Evolutionary conservation across 2,888 invertebrate species (phyloP).

Genomic region (Agonopterix arenella): DNA sequence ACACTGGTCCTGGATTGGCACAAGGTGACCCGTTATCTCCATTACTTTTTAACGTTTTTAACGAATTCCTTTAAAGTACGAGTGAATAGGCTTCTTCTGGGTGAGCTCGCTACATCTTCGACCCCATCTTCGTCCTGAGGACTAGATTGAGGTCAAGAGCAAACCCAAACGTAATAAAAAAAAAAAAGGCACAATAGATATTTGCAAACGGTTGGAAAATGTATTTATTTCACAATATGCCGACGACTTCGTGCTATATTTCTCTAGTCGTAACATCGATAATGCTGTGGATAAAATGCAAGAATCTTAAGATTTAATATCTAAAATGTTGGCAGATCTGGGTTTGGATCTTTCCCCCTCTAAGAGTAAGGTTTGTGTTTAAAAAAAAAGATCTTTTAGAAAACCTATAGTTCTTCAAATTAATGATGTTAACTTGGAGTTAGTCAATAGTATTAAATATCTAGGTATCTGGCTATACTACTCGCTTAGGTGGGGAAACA

Average conservation of each 20-base stretch:
- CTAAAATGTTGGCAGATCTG: conserved; percentile 6
- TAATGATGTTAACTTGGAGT: not conserved
- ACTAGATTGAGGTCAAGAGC: too few relatives aligned
- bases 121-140: too few relatives aligned
- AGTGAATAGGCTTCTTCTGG: too few relatives aligned
- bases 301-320: not conserved
- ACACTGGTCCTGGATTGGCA: too few relatives aligned
- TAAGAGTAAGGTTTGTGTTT: too few relatives aligned
- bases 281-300: not conserved
- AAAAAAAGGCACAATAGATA: conserved; percentile 5
- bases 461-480: conserved; percentile 23
- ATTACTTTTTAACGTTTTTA: too few relatives aligned
- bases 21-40: too few relatives aligned
- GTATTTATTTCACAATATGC: conserved; percentile 8
- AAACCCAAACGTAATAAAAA: too few relatives aligned
- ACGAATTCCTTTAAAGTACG: too few relatives aligned
- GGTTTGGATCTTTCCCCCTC: conserved; percentile 13
- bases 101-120: too few relatives aligned
- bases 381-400: conserved; percentile 10
- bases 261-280: conserved; percentile 5
- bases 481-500: conserved; percentile 20
- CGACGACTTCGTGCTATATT: conserved; percentile 5
- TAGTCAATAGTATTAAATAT: conserved; percentile 16
- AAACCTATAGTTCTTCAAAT: conserved; percentile 1
- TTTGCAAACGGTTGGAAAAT: conserved; percentile 4